Evolutionary conservation across 2,888 invertebrate genomes (phyloP).

Genomic region (Melanotus villosus): DNA sequence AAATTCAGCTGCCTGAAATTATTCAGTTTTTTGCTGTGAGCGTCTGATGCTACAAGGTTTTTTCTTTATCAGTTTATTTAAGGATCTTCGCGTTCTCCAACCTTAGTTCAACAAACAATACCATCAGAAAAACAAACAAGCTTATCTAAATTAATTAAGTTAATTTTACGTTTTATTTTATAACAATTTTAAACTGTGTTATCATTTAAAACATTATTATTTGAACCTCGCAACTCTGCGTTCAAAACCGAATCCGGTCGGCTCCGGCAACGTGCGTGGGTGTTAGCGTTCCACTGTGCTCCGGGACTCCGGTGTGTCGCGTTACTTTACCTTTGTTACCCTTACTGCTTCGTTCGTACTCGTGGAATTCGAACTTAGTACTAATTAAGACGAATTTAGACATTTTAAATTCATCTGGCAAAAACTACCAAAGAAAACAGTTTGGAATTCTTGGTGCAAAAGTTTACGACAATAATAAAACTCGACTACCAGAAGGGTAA

Average conservation of each 20-base stretch:
- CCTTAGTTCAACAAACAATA: not conserved
- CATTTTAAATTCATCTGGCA: too few relatives aligned
- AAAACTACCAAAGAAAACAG: too few relatives aligned
- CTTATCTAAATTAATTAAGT: not conserved
- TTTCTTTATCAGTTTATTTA: not conserved
- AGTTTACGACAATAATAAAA: too few relatives aligned
- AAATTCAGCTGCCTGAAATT: too few relatives aligned
- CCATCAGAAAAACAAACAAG: not conserved
- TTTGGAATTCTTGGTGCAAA: too few relatives aligned
- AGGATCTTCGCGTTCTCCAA: not conserved
- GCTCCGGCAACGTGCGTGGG: constrained; percentile 36
- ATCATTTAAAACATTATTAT: constrained; percentile 9
- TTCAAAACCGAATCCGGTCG: constrained; percentile 19
- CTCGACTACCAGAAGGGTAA: too few relatives aligned
- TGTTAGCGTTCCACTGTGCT: constrained; percentile 28
- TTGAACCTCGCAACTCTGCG: not conserved
- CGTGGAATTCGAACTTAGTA: not conserved
- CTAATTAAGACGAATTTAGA: too few relatives aligned
- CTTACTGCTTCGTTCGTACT: constrained; percentile 21
- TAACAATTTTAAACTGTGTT: not conserved
- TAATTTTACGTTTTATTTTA: not conserved
- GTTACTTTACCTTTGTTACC: constrained; percentile 26
- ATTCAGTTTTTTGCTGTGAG: too few relatives aligned
- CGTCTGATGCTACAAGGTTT: too few relatives aligned
- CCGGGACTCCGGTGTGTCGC: constrained; percentile 26